Conservation (phyloP, 2,888 invertebrate species). For the Belgica antarctica region DNA sequence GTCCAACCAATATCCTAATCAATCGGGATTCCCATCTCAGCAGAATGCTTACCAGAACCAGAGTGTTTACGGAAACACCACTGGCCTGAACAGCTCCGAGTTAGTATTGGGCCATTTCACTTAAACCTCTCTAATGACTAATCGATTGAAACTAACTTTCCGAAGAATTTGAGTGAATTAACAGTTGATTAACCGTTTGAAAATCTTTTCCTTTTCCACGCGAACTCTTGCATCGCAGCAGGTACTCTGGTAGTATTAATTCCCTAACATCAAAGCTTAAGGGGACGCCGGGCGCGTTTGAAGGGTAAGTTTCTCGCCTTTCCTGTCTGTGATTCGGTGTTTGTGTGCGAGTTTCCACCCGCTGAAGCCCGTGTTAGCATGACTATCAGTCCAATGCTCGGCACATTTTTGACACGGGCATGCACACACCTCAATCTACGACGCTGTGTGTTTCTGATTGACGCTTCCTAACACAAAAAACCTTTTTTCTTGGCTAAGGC, state of each 20-base stretch:
- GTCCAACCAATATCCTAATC: slow-evolving; percentile 49
- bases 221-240: slow-evolving; percentile 45
- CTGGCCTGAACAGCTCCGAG: slow-evolving; percentile 53
- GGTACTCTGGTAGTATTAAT: slow-evolving; percentile 55
- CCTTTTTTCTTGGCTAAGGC: slow-evolving; percentile 8
- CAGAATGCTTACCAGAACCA: slow-evolving; percentile 56
- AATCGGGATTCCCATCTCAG: slow-evolving; percentile 54
- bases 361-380: neutral
- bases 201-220: neutral
- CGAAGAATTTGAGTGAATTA: neutral
- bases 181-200: slow-evolving; percentile 2
- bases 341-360: neutral
- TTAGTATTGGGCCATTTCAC: slow-evolving; percentile 48
- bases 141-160: neutral
- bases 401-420: neutral
- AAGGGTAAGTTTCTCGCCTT: slow-evolving; percentile 50
- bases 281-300: slow-evolving; percentile 54
- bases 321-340: neutral
- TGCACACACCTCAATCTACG: too few relatives aligned
- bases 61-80: slow-evolving; percentile 55
- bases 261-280: slow-evolving; percentile 56
- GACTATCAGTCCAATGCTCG: neutral
- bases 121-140: neutral
- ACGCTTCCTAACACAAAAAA: neutral
- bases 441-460: neutral